phyloP scores from a whole-genome alignment of 2,888 invertebrate species.

The Cheilosia vernalis region DNA sequence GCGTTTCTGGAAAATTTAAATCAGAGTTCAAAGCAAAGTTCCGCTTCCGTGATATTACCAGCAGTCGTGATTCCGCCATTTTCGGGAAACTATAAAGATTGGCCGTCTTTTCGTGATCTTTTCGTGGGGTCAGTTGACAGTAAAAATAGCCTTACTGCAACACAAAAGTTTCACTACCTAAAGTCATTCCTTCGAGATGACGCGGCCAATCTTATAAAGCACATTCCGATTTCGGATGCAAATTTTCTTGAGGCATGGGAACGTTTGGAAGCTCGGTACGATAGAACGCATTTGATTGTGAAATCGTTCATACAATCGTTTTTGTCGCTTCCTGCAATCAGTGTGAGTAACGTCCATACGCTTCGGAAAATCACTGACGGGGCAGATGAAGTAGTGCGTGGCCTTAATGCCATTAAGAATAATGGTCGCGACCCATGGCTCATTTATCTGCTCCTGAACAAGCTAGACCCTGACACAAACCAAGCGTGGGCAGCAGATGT shows the following conservation, averaged over 20 bases:
- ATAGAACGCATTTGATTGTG: conserved; percentile 13
- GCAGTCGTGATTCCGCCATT: neutral
- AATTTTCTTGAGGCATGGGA: conserved; percentile 6
- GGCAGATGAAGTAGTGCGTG: conserved; percentile 15
- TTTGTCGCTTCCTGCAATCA: neutral
- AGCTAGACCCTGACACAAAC: conserved; percentile 1
- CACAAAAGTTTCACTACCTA: neutral
- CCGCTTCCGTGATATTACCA: neutral
- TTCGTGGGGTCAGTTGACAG: conserved; percentile 1
- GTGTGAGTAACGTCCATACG: too few species aligned
- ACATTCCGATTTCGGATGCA: neutral
- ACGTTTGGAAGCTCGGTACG: neutral
- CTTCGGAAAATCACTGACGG: conserved; percentile 11
- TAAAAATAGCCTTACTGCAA: neutral
- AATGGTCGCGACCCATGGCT: conserved; percentile 12
- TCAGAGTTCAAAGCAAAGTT: neutral
- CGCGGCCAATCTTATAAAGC: neutral
- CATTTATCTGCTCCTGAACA: neutral
- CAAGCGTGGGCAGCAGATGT: neutral
- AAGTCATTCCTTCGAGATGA: neutral
- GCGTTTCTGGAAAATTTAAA: neutral
- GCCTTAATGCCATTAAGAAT: too few species aligned
- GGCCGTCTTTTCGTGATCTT: too few species aligned
- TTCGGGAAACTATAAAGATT: conserved; percentile 12
- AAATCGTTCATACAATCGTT: conserved; percentile 10